Base-by-base conservation (phyloP, 1,140 invertebrate genomes). In the Teleopsis dalmanni region DNA sequence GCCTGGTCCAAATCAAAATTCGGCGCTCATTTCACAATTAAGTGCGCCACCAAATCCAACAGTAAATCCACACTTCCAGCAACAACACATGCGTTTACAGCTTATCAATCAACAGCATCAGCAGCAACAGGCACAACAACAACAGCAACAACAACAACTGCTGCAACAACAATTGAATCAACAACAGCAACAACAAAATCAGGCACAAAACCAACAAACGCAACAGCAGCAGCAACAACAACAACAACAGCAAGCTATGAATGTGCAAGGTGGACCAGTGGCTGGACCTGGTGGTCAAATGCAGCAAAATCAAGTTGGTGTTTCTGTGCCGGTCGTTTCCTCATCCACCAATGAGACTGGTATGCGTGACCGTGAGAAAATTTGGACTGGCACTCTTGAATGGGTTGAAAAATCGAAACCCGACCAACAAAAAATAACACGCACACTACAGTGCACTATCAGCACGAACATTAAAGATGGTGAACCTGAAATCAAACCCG, bases 361-460 rank as follows among this genome's bases (percentile, higher is more conserved):
- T 2, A 29, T 62, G 26, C 19, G 37, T 40, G 45, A 50, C 27
- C 55, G 62, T 0, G 66, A 68, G 38, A 65, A 60, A 43, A 90
- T 94, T 61, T 93, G 90, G 90, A 81, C 81, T 56, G 92, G 92
- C 9, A 73, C 87, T 0, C 69, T 95, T 3, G 91, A 95, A 71
- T 95, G 91, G 88, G 84, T 90, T 55, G 92, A 95, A 60, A 95
- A 94, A 66, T 78, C 79, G 43, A 80, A 79, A 59, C 75, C 80
- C 7, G 82, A 85, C 60, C 78, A 77, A 45, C 81, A 84, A 56
- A 92, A 92, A 72, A 80, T 88, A 47, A 84, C 85, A 3, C 80
- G 88, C 57, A 82, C 85, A 52, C 81, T 95, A 16, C 86, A 85
- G 0, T 95, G 89, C 71, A 85, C 88, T 56, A 87, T 95, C 3